phyloP scores from a whole-genome alignment of 2,797 vertebrate genomes.

The Macrochelys suwanniensis region DNA sequence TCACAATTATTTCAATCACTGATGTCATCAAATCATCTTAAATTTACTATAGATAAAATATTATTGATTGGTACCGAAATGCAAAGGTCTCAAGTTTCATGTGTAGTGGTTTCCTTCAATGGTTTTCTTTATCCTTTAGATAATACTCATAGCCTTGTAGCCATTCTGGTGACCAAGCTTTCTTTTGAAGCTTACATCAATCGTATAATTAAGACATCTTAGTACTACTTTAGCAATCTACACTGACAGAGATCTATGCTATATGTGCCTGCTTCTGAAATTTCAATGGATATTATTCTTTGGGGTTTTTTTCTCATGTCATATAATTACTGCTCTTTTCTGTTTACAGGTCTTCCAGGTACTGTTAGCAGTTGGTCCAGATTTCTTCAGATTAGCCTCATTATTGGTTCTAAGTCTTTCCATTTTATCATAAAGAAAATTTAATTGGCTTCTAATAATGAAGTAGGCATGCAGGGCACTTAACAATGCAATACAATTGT shows the following conservation, averaged over 20 bases:
- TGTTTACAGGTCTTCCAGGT: conserved; percentile 63
- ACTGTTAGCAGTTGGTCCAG: conserved; percentile 70
- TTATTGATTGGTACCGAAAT: conserved; percentile 77
- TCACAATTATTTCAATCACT: conserved; percentile 76
- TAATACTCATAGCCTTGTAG: conserved; percentile 72
- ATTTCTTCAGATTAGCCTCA: conserved; percentile 71
- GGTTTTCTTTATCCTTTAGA: conserved; percentile 70
- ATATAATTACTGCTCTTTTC: conserved; percentile 65
- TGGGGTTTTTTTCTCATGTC: conserved; percentile 63
- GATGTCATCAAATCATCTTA: conserved; percentile 80
- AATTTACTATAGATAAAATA: conserved; percentile 75
- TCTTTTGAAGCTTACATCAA: conserved; percentile 80
- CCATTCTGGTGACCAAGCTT: conserved; percentile 58
- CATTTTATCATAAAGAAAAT: conserved; percentile 71
- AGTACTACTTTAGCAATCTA: conserved; percentile 58
- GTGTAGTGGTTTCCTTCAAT: conserved; percentile 59
- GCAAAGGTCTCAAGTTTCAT: conserved; percentile 65
- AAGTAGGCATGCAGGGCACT: conserved; percentile 76
- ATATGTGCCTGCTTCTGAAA: conserved; percentile 59
- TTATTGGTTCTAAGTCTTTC: conserved; percentile 65
- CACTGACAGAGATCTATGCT: conserved; percentile 66
- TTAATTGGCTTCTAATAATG: conserved; percentile 77
- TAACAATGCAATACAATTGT: conserved; percentile 75
- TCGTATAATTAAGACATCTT: conserved; percentile 82
- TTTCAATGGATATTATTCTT: conserved; percentile 70